Evolutionary conservation across 92 coral and sea anemone genomes (phyloP), one percentile per base, ranked within the genome.

Genomic region (Virgularia gustaviana): DNA sequence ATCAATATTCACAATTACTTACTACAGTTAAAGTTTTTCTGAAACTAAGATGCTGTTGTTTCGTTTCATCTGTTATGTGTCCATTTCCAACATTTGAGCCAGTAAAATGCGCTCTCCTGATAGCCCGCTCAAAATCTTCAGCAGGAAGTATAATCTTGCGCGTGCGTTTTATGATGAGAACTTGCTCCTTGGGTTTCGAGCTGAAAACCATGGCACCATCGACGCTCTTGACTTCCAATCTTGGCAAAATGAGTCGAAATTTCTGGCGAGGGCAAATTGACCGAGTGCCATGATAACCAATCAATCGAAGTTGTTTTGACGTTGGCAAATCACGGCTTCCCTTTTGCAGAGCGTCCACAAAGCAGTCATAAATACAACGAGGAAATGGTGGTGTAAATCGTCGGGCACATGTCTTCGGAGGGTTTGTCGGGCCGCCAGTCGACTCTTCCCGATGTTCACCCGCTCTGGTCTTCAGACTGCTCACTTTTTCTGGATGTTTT

Each of bases 141-240:
- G 79, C 53, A n/a, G 98, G 94, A 10, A 92, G 61, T 54, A 92
- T 87, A 16, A 92, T 79, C 81, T 92, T 92, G 36, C 98, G 90
- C 44, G 98, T 84, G 52, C 92, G 70, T 67, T 81, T 80, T 58
- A 84, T 79, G 9, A 86, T 80, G 35, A 92, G 82, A 18, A 76
- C 78, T 15, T 89, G 90, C 29, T 76, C 56, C 56, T 63, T 70
- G 19, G 34, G 34, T 12, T 67, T 67, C 28, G 74, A 4, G 58
- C 74, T 47, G 12, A 67, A 49, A 27, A 67, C 59, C 43, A 67
- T 19, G 0, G 59, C 12, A 1, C 74, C 74, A 4, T 67, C 39
- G 1, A 67, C 74, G 34, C 23, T 36, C 15, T 45, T 20, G 5
- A 67, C 0, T 9, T 67, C 74, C 31, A 67, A 28, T 11, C 74